Conservation (phyloP, 64 coral and sea anemone genomes). For the Acropora yongei region DNA sequence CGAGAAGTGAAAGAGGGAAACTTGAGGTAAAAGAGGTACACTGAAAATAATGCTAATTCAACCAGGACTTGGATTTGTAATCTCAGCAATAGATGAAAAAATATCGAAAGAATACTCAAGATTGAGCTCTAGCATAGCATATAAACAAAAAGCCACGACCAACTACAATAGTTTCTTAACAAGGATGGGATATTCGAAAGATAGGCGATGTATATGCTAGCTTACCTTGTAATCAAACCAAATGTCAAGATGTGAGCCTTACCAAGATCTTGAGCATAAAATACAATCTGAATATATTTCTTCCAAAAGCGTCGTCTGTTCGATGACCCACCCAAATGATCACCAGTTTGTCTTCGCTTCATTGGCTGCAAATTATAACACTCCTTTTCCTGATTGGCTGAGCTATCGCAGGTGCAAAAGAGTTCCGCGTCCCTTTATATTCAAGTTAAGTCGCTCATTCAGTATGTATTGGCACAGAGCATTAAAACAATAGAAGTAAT, state of each 20-base stretch:
- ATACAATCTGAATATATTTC: neutral
- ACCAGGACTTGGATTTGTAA: neutral
- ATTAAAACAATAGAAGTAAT: neutral
- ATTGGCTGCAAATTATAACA: slow-evolving; percentile 5
- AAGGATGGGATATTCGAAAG: neutral
- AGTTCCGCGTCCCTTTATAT: neutral
- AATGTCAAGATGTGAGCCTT: neutral
- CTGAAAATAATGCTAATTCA: neutral
- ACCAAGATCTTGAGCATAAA: neutral
- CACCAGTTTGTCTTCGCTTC: neutral
- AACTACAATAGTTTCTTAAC: neutral
- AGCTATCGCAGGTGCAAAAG: neutral
- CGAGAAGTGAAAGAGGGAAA: neutral
- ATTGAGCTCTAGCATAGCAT: too few species aligned
- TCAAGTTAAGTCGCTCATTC: neutral
- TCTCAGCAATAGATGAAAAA: too few species aligned
- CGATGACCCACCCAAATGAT: slow-evolving; percentile 6
- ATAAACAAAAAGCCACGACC: neutral
- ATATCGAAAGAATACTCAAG: too few species aligned
- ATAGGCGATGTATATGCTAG: neutral
- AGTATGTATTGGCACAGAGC: neutral
- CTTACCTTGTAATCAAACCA: neutral
- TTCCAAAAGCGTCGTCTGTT: neutral
- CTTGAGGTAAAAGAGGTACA: neutral
- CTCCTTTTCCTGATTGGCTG: neutral